phyloP scores from a whole-genome alignment of 2,797 vertebrate genomes.

The Heterohyrax brucei region DNA sequence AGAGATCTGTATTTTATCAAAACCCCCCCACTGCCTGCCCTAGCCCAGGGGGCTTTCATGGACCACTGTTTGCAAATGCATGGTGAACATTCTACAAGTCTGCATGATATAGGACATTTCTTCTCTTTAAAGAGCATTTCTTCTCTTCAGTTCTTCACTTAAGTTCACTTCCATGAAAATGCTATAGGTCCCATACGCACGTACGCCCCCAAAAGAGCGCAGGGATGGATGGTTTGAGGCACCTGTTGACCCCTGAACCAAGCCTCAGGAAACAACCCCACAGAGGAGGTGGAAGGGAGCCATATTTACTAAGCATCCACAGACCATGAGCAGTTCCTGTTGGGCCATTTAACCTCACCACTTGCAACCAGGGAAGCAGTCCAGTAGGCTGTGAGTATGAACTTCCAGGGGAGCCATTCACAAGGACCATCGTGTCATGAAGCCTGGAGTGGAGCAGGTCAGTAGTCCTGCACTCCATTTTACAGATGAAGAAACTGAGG shows the following conservation, averaged over 20 bases:
- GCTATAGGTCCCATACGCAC: background rate
- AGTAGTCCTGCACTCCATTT: background rate
- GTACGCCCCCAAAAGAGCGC: background rate
- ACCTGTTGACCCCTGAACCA: background rate
- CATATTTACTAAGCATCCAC: background rate
- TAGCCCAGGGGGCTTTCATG: background rate
- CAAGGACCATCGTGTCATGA: background rate
- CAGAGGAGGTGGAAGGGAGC: background rate
- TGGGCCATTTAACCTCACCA: background rate
- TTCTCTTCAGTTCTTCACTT: background rate
- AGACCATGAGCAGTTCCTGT: too few relatives aligned
- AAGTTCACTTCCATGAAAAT: background rate
- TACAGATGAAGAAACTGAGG: conserved; percentile 43
- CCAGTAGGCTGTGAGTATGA: background rate
- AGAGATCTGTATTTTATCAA: conserved; percentile 2
- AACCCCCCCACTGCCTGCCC: too few relatives aligned
- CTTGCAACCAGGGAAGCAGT: background rate
- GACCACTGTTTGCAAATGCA: background rate
- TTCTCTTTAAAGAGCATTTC: background rate
- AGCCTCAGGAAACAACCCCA: background rate
- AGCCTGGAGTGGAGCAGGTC: background rate
- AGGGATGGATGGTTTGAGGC: background rate
- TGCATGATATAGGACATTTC: background rate
- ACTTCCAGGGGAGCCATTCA: background rate
- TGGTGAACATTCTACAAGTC: background rate